Base-by-base conservation (phyloP, 1,140 invertebrate genomes). In the Planococcus citri region DNA sequence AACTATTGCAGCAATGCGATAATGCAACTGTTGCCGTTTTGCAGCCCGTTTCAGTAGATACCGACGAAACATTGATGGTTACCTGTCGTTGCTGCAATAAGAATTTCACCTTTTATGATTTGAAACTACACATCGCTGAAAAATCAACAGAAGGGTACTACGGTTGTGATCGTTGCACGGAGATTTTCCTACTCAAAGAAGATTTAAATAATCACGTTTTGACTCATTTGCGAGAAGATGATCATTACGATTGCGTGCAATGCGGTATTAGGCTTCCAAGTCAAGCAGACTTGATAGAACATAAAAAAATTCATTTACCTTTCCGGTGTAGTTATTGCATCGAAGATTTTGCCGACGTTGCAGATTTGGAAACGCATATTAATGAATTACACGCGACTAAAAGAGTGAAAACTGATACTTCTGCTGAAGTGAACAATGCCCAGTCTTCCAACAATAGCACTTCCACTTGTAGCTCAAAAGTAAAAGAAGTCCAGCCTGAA, bases 1-100 rank as follows among this genome's bases (percentile, higher is more conserved):
- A 64, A 17, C 22, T 64, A 25, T 64, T 64, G 60, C 60, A 64
- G 3, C 20, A 64, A 22, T 24, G 22, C 9, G 60, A 64, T 24
- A 64, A 64, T 20, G 60, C 21, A 6, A 64, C 60, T 21, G 60
- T 64, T 1, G 60, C 60, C 17, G 60, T 64, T 9, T 25, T 64
- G 17, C 60, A 64, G 24, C 60, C 60, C 4, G 60, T 64, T 64
- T 24, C 60, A 10, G 17, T 64, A 9, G 60, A 64, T 10, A 64
- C 60, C 3, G 60, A 64, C 9, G 22, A 64, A 25, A 64, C 2
- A 4, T 20, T 64, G 9, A 64, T 64, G 60, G 60, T 64, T 25
- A 64, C 60, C 22, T 64, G 60, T 64, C 60, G 60, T 25, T 64
- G 60, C 17, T 64, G 60, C 60, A 64, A 64, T 64, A 64, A 64